phyloP scores from a whole-genome alignment of 2,113 vertebrate species.

The Pithys albifrons region DNA sequence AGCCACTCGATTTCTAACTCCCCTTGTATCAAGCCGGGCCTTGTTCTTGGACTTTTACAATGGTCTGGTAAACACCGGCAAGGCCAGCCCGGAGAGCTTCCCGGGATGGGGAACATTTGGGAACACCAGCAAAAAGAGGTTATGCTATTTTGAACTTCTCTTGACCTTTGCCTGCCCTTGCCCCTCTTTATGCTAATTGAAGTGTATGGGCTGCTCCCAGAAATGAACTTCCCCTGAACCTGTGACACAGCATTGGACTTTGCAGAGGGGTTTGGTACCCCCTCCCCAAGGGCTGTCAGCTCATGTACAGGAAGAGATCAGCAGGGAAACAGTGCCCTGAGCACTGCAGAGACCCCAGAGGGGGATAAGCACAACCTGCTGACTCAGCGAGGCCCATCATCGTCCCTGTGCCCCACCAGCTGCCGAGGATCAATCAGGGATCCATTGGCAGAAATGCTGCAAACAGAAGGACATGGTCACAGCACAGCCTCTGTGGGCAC shows the following conservation, averaged over 20 bases:
- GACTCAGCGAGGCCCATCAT: rapidly evolving
- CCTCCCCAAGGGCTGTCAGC: neutral
- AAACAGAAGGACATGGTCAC: neutral
- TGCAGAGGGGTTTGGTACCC: neutral
- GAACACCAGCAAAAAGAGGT: constrained; percentile 73
- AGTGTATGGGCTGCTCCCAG: constrained; percentile 65
- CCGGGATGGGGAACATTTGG: constrained; percentile 67
- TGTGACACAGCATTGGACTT: constrained; percentile 85
- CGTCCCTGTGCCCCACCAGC: neutral
- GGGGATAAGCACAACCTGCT: rapidly evolving
- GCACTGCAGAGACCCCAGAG: rapidly evolving
- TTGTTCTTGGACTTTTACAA: constrained; percentile 82
- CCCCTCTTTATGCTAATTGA: constrained; percentile 74
- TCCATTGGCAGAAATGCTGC: neutral
- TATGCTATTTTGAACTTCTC: constrained; percentile 84
- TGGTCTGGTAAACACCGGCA: constrained; percentile 59
- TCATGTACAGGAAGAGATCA: neutral
- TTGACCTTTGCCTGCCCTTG: constrained; percentile 82
- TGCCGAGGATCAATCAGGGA: neutral
- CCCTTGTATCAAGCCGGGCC: constrained; percentile 75
- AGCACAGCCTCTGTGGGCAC: neutral
- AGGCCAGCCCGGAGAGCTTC: constrained; percentile 58
- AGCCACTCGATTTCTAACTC: constrained; percentile 71
- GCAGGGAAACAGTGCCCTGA: neutral
- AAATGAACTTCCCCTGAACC: constrained; percentile 95